A percentile compares a stretch with the other conserved stretches of the same genome.
Conservation (phyloP, 2,113 vertebrate genomes). For the Amazona vittata region DNA sequence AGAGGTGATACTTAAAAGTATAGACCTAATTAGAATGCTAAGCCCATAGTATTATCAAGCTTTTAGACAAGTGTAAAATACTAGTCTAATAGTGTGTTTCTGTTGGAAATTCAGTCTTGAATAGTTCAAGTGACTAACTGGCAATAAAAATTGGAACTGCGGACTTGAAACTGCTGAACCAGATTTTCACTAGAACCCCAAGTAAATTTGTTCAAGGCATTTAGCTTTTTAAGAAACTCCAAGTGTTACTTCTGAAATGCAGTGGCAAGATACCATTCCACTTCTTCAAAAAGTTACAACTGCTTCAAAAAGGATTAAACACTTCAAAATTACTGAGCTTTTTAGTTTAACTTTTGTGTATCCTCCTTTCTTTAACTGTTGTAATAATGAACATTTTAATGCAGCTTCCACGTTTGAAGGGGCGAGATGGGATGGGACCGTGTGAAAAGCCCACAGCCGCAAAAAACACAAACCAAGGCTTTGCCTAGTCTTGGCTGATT, state of each 20-base stretch:
- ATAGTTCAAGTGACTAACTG: background rate
- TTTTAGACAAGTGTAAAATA: background rate
- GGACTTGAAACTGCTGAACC: background rate
- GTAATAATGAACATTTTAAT: background rate
- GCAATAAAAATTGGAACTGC: background rate
- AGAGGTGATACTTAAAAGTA: background rate
- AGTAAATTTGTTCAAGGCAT: background rate
- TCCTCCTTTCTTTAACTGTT: background rate
- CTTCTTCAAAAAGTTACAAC: background rate
- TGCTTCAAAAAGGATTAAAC: background rate
- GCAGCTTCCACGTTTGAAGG: background rate
- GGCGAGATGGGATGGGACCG: rapidly evolving
- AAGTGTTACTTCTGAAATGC: background rate
- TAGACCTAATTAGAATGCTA: background rate
- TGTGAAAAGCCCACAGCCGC: background rate
- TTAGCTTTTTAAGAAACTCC: background rate
- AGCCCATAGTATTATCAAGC: background rate
- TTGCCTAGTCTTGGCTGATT: background rate
- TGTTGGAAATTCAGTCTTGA: background rate
- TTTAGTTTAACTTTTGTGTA: background rate
- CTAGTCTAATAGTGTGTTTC: background rate
- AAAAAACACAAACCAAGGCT: background rate
- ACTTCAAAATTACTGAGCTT: background rate
- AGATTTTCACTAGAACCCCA: background rate
- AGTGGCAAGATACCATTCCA: background rate